These are phyloP conservation scores for Trichosurus vulpecula DNA, from an alignment of 2,797 vertebrate genomes.

Conservation along the genomic window DNA sequence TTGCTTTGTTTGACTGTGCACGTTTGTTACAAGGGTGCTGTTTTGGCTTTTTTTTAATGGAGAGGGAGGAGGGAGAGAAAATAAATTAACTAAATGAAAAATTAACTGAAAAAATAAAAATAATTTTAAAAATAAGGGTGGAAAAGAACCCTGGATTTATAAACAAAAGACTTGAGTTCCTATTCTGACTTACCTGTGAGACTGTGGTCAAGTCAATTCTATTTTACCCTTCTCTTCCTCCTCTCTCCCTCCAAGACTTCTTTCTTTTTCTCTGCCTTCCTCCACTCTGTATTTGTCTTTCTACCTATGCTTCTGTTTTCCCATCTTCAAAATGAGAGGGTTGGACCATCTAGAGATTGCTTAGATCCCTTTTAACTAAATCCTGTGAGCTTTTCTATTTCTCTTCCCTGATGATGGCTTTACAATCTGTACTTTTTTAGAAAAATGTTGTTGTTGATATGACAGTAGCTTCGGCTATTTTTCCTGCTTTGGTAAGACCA, in stretches of 20 bases:
- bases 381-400: neutral
- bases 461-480: neutral
- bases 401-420: neutral
- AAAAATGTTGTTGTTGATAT: neutral
- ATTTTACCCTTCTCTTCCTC: neutral
- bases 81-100: neutral
- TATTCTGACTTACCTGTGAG: neutral
- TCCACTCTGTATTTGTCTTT: neutral
- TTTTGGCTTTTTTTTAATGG: neutral
- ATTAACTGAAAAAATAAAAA: neutral
- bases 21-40: neutral
- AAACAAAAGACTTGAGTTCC: neutral
- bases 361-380: neutral
- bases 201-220: neutral
- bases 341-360: neutral
- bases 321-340: neutral
- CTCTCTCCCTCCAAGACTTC: neutral
- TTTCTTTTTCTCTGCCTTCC: neutral
- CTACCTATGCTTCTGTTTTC: neutral
- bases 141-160: neutral
- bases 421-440: neutral
- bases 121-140: neutral
- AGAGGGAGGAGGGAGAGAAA: neutral
- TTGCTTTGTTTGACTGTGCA: neutral
- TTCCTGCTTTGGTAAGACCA: neutral